Base-by-base conservation (phyloP, 2,888 invertebrate species). In the Gastrophysa polygoni region DNA sequence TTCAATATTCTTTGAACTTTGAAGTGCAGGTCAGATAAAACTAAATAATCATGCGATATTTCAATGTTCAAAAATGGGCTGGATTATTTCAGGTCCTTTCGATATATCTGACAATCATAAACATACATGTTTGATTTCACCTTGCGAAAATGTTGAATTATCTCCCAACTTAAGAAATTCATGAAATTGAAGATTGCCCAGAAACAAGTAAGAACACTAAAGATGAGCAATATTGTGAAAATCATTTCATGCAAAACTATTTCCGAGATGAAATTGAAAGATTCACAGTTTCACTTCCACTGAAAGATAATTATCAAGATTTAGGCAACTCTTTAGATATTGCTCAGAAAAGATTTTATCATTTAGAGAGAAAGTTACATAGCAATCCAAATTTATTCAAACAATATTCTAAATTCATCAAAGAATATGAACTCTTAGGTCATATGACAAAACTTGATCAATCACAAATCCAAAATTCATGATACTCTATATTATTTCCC, bases 401-500 rank as follows among this genome's bases (percentile, higher is more conserved):
- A 14, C 48, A 48, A 48, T 48, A 48, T 21, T 24, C 24, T 24
- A 16, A 48, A 11, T 44, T 44, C 44, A 44, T 44, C 16, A 14
- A 11, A 44, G 16, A 44, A 44, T 44, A 44, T 44, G 16, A 7
- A 44, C 8, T 11, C 16, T 16, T 44, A 11, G 44, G 44, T 10
- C 44, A 44, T 44, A 44, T 44, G 48, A 44, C 44, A 6, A 17
- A 44, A 44, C 8, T 44, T 44, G 16, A 44, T 44, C 16, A 18
- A 44, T 6, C 16, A 44, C 4, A 4, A 38, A 38, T n/a, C 6
- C 11, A 47, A 18, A 17, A 10, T 11, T 7, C 16, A 4, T 4
- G 4, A 44, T 44, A 11, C 44, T 18, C 8, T 10, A 2, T 44
- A 44, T 44, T 44, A 44, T 44, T 10, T 18, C 2, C 72, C 75